Conservation (phyloP, 2,888 invertebrate genomes). For the Eulithis testata region DNA sequence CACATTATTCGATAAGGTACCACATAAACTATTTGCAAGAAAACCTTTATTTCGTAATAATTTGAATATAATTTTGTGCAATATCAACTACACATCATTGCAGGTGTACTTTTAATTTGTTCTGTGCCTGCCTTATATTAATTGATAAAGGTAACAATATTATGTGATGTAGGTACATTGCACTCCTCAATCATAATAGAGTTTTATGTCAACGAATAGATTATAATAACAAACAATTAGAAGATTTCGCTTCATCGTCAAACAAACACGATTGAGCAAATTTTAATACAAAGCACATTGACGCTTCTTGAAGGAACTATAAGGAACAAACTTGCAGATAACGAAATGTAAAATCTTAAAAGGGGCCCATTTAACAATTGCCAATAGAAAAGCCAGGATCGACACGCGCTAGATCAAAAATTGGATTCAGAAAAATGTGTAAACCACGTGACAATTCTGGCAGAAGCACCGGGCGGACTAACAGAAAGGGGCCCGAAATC, state of each 20-base stretch:
- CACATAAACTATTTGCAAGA: constrained; percentile 48
- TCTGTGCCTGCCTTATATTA: constrained; percentile 50
- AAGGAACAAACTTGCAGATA: constrained; percentile 77
- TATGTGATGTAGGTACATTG: constrained; percentile 39
- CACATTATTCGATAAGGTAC: constrained; percentile 47
- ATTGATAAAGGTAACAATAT: constrained; percentile 62
- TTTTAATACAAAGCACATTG: constrained; percentile 72
- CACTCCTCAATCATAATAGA: constrained; percentile 43
- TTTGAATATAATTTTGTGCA: constrained; percentile 61
- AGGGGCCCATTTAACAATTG: constrained; percentile 47
- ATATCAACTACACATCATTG: constrained; percentile 45
- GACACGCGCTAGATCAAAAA: constrained; percentile 37
- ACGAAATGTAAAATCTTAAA: constrained; percentile 70
- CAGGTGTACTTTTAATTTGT: constrained; percentile 40
- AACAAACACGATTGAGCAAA: constrained; percentile 77
- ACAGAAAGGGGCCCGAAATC: constrained; percentile 57
- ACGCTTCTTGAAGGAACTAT: constrained; percentile 67
- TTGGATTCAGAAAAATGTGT: constrained; percentile 31
- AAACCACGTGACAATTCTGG: constrained; percentile 39
- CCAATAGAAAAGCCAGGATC: constrained; percentile 34
- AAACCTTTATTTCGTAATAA: constrained; percentile 43
- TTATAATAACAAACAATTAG: constrained; percentile 51
- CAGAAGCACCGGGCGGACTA: constrained; percentile 41
- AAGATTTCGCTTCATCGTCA: constrained; percentile 58
- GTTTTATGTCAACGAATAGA: constrained; percentile 41